These are phyloP conservation scores for Lineus longissimus DNA, from an alignment of 1,140 invertebrate species.

Conservation along the genomic window DNA sequence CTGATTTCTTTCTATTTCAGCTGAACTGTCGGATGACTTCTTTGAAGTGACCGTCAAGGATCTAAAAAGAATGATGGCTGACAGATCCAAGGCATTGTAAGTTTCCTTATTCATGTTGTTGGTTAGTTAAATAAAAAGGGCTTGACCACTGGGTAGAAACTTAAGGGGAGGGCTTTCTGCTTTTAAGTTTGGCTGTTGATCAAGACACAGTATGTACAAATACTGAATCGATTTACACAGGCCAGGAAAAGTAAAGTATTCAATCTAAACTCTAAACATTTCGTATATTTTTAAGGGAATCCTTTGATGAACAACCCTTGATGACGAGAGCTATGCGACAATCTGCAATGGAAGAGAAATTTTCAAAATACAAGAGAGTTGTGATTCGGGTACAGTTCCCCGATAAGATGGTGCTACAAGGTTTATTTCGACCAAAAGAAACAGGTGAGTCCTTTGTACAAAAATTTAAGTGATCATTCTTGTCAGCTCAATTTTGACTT, in stretches of 20 bases:
- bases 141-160: too few relatives aligned
- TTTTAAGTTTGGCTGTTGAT: too few relatives aligned
- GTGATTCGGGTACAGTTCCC: slow-evolving; percentile 78
- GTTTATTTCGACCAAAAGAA: slow-evolving; percentile 69
- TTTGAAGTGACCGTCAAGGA: slow-evolving; percentile 78
- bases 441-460: slow-evolving; percentile 51
- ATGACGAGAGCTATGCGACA: slow-evolving; percentile 63
- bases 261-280: background rate
- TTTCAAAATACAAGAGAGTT: slow-evolving; percentile 67
- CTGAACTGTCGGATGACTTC: slow-evolving; percentile 74
- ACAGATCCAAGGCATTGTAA: slow-evolving; percentile 63
- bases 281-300: background rate
- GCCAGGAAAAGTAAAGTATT: background rate
- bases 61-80: slow-evolving; percentile 66
- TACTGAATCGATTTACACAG: too few relatives aligned
- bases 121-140: too few relatives aligned
- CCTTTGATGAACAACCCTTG: slow-evolving; percentile 60
- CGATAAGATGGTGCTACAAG: slow-evolving; percentile 74
- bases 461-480: too few relatives aligned
- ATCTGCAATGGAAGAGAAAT: slow-evolving; percentile 60
- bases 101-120: slow-evolving; percentile 20
- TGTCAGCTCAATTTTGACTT: too few relatives aligned
- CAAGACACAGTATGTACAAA: too few relatives aligned
- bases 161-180: too few relatives aligned
- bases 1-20: background rate